phyloP scores from a whole-genome alignment of 2,888 invertebrate genomes.

The Tetragonisca angustula region DNA sequence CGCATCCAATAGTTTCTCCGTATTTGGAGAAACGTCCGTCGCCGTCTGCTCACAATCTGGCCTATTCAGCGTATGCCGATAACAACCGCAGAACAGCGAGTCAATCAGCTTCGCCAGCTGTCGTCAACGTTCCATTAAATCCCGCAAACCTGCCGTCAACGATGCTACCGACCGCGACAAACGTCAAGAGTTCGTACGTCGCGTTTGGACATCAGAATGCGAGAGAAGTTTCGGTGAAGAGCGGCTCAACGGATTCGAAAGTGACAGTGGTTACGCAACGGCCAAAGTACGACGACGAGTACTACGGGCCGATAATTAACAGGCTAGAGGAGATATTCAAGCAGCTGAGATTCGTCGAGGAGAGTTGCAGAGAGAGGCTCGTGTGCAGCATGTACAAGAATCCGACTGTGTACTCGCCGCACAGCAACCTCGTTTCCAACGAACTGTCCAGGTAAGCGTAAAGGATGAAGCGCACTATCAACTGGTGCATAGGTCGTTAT shows the following conservation, averaged over 20 bases:
- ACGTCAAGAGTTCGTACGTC: constrained; percentile 58
- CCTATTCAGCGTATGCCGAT: constrained; percentile 78
- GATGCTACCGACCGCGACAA: constrained; percentile 43
- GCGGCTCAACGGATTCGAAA: constrained; percentile 49
- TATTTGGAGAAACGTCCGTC: constrained; percentile 69
- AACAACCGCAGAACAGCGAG: constrained; percentile 70
- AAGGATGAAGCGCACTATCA: not conserved
- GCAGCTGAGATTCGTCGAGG: constrained; percentile 89
- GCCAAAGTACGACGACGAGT: constrained; percentile 84
- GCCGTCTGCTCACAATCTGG: constrained; percentile 74
- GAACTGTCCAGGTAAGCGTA: constrained; percentile 93
- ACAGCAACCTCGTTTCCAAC: constrained; percentile 94
- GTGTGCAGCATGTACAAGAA: constrained; percentile 94
- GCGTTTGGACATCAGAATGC: constrained; percentile 54
- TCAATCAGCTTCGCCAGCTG: constrained; percentile 20
- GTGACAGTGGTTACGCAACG: constrained; percentile 1
- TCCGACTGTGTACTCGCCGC: constrained; percentile 92
- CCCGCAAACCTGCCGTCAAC: constrained; percentile 41
- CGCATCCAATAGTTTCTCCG: constrained; percentile 63
- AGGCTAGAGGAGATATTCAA: constrained; percentile 90
- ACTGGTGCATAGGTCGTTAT: not conserved
- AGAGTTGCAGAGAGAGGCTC: constrained; percentile 91
- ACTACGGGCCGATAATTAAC: constrained; percentile 92
- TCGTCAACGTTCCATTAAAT: constrained; percentile 36
- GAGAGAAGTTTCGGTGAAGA: constrained; percentile 47